Conservation (phyloP, 2,113 vertebrate genomes). For the Macrotis lagotis region DNA sequence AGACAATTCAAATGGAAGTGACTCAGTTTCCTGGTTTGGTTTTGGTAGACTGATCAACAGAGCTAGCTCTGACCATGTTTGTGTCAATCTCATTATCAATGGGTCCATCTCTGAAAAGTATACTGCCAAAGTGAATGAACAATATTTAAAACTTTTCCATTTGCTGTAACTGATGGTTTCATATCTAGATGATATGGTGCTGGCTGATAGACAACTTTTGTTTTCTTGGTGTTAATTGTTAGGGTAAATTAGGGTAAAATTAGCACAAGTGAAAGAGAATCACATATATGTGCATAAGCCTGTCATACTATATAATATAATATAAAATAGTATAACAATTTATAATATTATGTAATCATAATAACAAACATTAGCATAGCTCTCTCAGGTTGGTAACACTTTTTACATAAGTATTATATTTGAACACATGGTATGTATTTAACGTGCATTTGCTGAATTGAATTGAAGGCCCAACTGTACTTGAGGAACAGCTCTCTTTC, state of each 20-base stretch:
- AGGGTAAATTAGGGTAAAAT: neutral
- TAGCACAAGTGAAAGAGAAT: neutral
- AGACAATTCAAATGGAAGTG: neutral
- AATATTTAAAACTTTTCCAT: neutral
- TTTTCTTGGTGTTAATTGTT: neutral
- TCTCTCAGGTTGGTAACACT: too few species aligned
- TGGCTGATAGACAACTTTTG: neutral
- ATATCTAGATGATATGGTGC: accelerated
- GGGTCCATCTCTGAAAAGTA: neutral
- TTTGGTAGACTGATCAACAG: too few species aligned
- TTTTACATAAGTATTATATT: neutral
- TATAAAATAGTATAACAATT: too few species aligned
- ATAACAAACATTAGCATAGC: neutral
- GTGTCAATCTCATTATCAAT: neutral
- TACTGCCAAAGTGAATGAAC: neutral
- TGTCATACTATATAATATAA: too few species aligned
- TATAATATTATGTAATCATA: too few species aligned
- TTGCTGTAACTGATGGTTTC: neutral
- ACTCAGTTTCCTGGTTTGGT: neutral
- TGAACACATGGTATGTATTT: neutral
- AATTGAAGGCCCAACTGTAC: neutral
- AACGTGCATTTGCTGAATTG: neutral
- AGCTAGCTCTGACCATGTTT: too few species aligned
- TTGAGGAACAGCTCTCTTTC: neutral
- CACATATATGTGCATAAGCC: too few species aligned